Base-by-base conservation (phyloP, 2,888 invertebrate species). In the Ochropleura leucogaster region DNA sequence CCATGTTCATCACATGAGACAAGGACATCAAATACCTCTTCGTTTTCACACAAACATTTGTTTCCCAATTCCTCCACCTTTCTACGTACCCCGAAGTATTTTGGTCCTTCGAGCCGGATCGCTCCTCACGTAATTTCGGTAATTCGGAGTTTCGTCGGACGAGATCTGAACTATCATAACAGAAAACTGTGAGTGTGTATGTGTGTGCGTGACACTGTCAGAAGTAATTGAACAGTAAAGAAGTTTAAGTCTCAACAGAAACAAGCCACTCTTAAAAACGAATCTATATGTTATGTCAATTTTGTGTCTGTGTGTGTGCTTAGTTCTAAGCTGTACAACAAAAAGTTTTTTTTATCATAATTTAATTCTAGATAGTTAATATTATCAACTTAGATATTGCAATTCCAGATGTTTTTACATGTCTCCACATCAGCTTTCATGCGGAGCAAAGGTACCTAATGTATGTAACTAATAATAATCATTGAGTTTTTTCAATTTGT, bases 21-120 rank as follows among this genome's bases (percentile, higher is more conserved):
- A 63, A 63, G 16, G 14, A 44, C 3, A 30, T 18, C 42, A 12
- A 42, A 74, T 40, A 40, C 3, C 9, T 4, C 7, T 14, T 49
- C 62, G 4, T 12, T 9, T 5, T 7, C n/a, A 14, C 20, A 14
- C 14, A 42, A 59, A 49, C 40, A 14, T 49, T 55, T 63, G 9
- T 51, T 64, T 51, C n/a, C 64, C 63, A 51, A 42, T 18, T 55
- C 57, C 77, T 46, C 20, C 77, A 67, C 65, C 67, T 60, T 16
- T 44, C 40, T 65, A 64, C 68, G 49, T 77, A 65, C 78, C 83
- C 77, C 8, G 77, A 30, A 63, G 20, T 74, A 59, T 57, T 74
- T 68, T 62, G 70, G 72, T 81, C 79, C 83, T 83, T 81, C 67
- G 73, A 68, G 74, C 77, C 80, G 80, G 77, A 90, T 63, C 81